These are phyloP conservation scores for Gymnocephalus cernua DNA, from an alignment of 2,113 vertebrate species.

Conservation along the genomic window DNA sequence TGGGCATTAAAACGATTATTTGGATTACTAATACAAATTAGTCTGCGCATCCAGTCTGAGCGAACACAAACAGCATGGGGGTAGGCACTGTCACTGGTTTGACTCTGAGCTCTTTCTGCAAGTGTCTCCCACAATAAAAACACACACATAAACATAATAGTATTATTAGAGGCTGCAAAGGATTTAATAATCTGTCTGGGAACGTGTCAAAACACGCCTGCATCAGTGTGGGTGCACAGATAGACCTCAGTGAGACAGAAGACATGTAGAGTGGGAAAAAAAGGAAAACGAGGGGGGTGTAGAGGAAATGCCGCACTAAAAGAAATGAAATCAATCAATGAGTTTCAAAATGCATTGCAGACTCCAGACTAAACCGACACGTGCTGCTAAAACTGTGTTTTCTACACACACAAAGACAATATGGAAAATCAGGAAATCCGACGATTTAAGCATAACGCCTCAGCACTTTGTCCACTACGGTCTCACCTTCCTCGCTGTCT, in stretches of 20 bases:
- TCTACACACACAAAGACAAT: neutral
- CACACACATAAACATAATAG: conserved; percentile 62
- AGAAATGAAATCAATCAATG: conserved; percentile 3
- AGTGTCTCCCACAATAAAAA: conserved; percentile 58
- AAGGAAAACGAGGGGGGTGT: conserved; percentile 20
- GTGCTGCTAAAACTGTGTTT: neutral
- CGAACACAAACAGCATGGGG: conserved; percentile 65
- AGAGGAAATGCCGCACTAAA: neutral
- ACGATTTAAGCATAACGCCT: neutral
- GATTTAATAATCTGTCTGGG: conserved; percentile 72
- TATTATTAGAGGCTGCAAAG: conserved; percentile 73
- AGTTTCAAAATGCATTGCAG: neutral
- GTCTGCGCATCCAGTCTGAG: conserved; percentile 76
- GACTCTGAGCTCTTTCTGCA: conserved; percentile 63
- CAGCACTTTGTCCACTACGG: neutral
- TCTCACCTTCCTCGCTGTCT: conserved; percentile 4
- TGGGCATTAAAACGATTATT: conserved; percentile 87
- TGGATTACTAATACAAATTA: conserved; percentile 85
- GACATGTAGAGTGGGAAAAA: conserved; percentile 16
- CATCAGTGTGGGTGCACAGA: conserved; percentile 50
- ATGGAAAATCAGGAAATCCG: neutral
- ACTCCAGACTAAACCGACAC: neutral
- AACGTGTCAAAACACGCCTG: conserved; percentile 63
- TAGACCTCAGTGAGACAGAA: conserved; percentile 39
- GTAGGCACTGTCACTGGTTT: conserved; percentile 66